Percentiles rank a stretch among this genome's conserved stretches.
Evolutionary conservation across 2,113 vertebrate species (phyloP).

Genomic region (Puffinus mauretanicus): DNA sequence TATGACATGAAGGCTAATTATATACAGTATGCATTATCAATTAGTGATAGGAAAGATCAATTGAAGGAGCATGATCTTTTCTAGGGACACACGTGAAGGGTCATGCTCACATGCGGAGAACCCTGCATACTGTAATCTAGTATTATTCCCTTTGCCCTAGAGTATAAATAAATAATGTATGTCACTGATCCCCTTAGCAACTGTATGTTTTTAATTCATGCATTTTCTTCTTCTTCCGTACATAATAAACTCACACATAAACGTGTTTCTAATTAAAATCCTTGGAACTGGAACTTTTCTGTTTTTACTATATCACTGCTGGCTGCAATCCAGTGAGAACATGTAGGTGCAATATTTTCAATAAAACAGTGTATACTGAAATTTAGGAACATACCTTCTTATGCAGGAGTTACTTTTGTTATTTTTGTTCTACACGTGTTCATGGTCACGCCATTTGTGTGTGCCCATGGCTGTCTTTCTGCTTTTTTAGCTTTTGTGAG

Average conservation of each 20-base stretch:
- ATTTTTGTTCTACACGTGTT: fast-evolving
- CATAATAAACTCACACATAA: constrained; percentile 57
- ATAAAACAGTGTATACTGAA: not conserved
- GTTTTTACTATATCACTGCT: not conserved
- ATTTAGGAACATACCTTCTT: not conserved
- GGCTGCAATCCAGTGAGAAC: not conserved
- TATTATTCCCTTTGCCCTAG: constrained; percentile 42
- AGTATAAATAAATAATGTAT: constrained; percentile 61
- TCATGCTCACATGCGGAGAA: not conserved
- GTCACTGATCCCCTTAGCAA: constrained; percentile 59
- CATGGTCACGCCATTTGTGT: fast-evolving
- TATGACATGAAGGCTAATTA: not conserved
- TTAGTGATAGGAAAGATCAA: constrained; percentile 57
- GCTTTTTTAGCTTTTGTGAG: not conserved
- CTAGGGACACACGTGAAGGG: not conserved
- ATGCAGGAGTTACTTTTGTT: not conserved
- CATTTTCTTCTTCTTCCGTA: constrained; percentile 14
- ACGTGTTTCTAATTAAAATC: constrained; percentile 47
- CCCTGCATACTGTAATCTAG: constrained; percentile 10
- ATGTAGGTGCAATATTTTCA: not conserved
- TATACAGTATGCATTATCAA: not conserved
- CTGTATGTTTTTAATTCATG: constrained; percentile 13
- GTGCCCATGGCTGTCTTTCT: not conserved
- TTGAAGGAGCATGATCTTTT: constrained; percentile 4
- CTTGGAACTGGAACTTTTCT: not conserved